These are phyloP conservation scores for Rugalucina vietnamica DNA, from an alignment of 2,888 invertebrate species.

Conservation along the genomic window DNA sequence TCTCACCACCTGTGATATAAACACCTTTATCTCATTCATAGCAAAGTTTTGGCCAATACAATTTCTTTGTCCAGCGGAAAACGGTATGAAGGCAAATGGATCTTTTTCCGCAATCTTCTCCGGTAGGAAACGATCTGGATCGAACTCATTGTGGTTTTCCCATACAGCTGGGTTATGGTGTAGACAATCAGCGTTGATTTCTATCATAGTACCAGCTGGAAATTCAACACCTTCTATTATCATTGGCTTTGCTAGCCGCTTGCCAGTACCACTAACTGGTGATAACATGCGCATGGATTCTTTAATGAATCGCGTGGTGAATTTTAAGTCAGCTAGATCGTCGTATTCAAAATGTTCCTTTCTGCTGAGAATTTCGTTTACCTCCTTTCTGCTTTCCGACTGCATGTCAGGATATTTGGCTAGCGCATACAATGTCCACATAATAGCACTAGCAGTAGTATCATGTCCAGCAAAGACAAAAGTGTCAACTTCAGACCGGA, in stretches of 20 bases:
- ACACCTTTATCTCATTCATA: slow-evolving; percentile 51
- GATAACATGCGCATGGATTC: slow-evolving; percentile 73
- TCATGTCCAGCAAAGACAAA: slow-evolving; percentile 70
- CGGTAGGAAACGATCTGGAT: slow-evolving; percentile 72
- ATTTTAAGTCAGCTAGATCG: slow-evolving; percentile 70
- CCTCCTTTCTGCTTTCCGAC: slow-evolving; percentile 32
- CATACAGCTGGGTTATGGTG: slow-evolving; percentile 76
- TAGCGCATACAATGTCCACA: slow-evolving; percentile 46
- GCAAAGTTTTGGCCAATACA: slow-evolving; percentile 63
- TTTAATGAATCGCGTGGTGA: slow-evolving; percentile 74
- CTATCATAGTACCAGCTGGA: slow-evolving; percentile 64
- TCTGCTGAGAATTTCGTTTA: background rate
- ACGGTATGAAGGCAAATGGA: slow-evolving; percentile 74
- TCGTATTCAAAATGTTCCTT: slow-evolving; percentile 38
- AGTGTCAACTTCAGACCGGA: slow-evolving; percentile 77
- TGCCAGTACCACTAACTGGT: slow-evolving; percentile 70
- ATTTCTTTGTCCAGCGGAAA: slow-evolving; percentile 76
- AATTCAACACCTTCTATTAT: slow-evolving; percentile 69
- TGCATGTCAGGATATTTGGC: slow-evolving; percentile 48
- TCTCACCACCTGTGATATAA: slow-evolving; percentile 36
- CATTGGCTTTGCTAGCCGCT: slow-evolving; percentile 62
- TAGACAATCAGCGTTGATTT: slow-evolving; percentile 62
- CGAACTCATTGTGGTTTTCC: slow-evolving; percentile 66
- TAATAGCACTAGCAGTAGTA: slow-evolving; percentile 48
- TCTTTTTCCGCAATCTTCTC: slow-evolving; percentile 68